Evolutionary conservation across 2,113 vertebrate species (phyloP), one percentile per base, ranked within the genome.

Genomic region (Ardeotis arabs): DNA sequence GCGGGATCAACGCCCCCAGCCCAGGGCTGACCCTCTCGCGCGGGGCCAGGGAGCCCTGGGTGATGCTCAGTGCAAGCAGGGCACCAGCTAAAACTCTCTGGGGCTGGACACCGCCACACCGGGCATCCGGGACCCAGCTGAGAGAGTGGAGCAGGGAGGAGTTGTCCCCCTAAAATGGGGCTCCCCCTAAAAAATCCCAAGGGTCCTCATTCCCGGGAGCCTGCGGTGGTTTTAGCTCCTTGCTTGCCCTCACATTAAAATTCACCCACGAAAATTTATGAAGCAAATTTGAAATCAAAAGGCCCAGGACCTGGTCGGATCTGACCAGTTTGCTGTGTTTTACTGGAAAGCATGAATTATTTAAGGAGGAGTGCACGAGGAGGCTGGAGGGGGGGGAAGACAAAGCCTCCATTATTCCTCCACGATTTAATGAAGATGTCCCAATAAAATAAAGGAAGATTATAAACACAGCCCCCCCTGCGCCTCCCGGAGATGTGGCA

Each of bases 301-400:
- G 83, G 55, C 82, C 64, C 25, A 21, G 50, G 68, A 73, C 64
- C 55, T 1, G 13, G 18, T 62, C 19, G 20, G 52, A 90, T 83
- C 14, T 7, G 39, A 83, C 6, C 68, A 59, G 29, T 68, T 24
- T 37, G 72, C 84, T 28, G 89, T 10, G 7, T 86, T 96, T 98
- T 98, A 96, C 98, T 74, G 98, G 97, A 98, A 98, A 85, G 90
- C 82, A 97, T 98, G 83, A 97, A 98, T 98, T 98, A 98, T 98
- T 98, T 89, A 98, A 63, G 91, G 44, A 1, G 0, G 3, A 87
- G 62, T 0, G 1, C 45, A 33, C 0, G 3, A 78, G 73, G 68
- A 77, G 58, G 60, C 52, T 33, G 5, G 19, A 49, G 25, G 67
- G 25, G 67, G 95, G 64, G 9, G 1, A 10, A 75, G 18, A 33